Conservation (phyloP, 1,140 invertebrate genomes). For the Aphis gossypii region DNA sequence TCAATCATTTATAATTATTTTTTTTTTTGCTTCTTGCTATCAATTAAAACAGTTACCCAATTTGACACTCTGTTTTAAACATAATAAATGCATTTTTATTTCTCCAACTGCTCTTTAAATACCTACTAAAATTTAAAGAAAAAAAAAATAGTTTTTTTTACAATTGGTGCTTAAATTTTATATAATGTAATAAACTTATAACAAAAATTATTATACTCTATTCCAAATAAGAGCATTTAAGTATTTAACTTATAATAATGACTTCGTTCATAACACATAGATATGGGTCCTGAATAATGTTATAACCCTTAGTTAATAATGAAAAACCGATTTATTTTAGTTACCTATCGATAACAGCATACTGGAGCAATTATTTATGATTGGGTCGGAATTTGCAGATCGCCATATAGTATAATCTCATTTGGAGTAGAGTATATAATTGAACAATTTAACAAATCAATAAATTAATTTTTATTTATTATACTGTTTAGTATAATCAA, state of each 20-base stretch:
- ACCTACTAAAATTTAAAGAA: background rate
- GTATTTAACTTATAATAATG: no score
- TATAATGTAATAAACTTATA: background rate
- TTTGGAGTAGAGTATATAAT: background rate
- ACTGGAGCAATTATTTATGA: background rate
- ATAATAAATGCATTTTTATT: slow-evolving; percentile 18
- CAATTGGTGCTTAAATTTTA: background rate
- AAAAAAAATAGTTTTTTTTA: background rate
- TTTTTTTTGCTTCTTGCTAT: slow-evolving; percentile 25
- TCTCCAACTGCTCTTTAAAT: background rate
- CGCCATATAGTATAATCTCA: background rate
- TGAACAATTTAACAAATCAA: background rate
- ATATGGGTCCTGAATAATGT: background rate
- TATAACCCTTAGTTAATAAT: background rate
- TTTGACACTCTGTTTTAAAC: background rate
- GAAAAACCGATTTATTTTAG: background rate
- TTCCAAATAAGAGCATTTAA: background rate
- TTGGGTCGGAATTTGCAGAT: background rate
- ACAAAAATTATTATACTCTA: background rate
- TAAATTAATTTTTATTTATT: background rate
- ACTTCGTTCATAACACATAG: no score
- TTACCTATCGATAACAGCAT: no score
- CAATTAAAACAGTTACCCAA: slow-evolving; percentile 10
- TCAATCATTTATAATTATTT: slow-evolving; percentile 20
- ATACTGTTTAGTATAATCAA: background rate